Base-by-base conservation (phyloP, 2,113 vertebrate species). In the Pitta sordida region DNA sequence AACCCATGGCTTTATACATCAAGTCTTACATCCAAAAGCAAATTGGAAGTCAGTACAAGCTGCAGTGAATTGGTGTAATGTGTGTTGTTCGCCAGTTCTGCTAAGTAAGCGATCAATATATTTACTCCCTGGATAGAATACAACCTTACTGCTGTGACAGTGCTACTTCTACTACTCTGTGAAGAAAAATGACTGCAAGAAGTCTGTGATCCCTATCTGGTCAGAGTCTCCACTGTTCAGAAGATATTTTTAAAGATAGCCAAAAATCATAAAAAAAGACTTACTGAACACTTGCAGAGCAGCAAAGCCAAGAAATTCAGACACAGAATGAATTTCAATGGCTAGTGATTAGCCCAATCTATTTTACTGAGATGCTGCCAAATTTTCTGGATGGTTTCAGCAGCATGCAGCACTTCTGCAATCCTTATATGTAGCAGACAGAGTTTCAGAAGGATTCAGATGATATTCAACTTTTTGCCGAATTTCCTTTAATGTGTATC, bases 101-200 rank as follows among this genome's bases (percentile, higher is more conserved):
- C 82, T 93, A 96, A 96, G 91, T 86, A 95, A 95, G 75, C 17
- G 13, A 95, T 96, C 93, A 95, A 95, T 96, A 86, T 86, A 94
- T 94, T 96, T 95, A 86, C 79, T 96, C 76, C 82, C 91, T 60
- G 81, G 91, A 64, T 24, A 67, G 75, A 94, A 95, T 71, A 95
- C 30, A 79, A 86, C 95, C 91, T 91, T 91, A 48, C 82, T 81
- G 70, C 80, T 94, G 78, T 92, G 84, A 93, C 94, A 86, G 63
- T 77, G 39, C 22, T 90, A 32, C 86, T 86, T 78, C 80, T 64
- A 53, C 59, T 81, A 32, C 58, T 84, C 34, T 90, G 78, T 63
- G 82, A 96, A 94, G 95, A 93, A 95, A 95, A 96, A 96, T 95
- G 51, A 91, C 64, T 94, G 36, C 44, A 49, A 39, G 39, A 52